Conservation (phyloP, 2,113 vertebrate genomes). For the Epinephelus fuscoguttatus region DNA sequence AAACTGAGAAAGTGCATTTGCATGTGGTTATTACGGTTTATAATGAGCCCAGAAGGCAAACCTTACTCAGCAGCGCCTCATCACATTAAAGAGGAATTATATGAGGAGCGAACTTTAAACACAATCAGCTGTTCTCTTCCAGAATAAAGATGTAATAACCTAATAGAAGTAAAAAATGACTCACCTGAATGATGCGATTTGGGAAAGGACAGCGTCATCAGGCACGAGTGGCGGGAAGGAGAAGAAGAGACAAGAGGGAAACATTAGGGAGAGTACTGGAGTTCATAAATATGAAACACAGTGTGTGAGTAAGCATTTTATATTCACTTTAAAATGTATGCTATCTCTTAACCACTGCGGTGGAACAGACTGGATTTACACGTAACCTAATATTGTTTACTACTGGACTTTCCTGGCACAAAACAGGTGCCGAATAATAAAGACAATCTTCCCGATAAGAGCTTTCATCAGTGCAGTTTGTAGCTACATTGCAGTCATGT, state of each 20-base stretch:
- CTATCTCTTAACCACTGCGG: conserved; percentile 5
- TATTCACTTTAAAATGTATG: conserved; percentile 29
- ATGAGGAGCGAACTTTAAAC: conserved; percentile 1
- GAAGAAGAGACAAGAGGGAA: conserved; percentile 38
- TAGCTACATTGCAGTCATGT: conserved; percentile 27
- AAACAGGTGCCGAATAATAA: background rate
- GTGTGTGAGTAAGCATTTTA: conserved; percentile 38
- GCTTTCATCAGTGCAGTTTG: conserved; percentile 41
- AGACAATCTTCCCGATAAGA: conserved; percentile 17
- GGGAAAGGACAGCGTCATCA: conserved; percentile 26
- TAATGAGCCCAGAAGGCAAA: conserved; percentile 1
- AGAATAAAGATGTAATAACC: conserved; percentile 17
- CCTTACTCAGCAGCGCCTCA: background rate
- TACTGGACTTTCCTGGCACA: conserved; percentile 32
- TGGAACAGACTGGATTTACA: conserved; percentile 53
- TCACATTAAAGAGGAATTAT: background rate
- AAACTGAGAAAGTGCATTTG: conserved; percentile 16
- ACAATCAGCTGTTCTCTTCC: conserved; percentile 16
- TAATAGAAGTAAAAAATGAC: conserved; percentile 54
- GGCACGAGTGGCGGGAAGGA: conserved; percentile 23
- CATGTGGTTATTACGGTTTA: background rate
- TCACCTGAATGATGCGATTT: conserved; percentile 73
- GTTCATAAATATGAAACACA: conserved; percentile 40
- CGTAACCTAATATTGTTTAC: conserved; percentile 34
- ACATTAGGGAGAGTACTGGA: conserved; percentile 44